These are phyloP conservation scores for Thalassophryne amazonica DNA, from an alignment of 2,797 vertebrate genomes.

Conservation along the genomic window DNA sequence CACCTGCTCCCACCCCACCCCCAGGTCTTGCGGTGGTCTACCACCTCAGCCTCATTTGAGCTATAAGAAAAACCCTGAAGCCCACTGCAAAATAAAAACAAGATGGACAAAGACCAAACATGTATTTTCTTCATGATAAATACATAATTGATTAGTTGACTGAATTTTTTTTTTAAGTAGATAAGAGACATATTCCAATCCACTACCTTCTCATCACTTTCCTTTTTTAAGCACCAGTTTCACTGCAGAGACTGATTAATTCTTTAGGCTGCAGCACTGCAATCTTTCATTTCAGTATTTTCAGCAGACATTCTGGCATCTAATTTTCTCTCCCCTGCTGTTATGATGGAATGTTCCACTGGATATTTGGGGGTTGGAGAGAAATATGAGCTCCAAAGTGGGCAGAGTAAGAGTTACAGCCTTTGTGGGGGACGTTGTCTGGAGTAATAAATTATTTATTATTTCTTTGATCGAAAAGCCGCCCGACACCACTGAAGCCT, in stretches of 20 bases:
- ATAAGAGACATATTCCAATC: too few species aligned
- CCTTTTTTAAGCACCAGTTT: conserved; percentile 13
- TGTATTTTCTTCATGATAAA: too few species aligned
- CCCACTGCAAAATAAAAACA: too few species aligned
- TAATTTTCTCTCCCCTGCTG: conserved; percentile 28
- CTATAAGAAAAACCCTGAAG: too few species aligned
- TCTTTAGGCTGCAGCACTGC: background rate
- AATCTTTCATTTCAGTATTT: conserved; percentile 16
- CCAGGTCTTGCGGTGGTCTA: too few species aligned
- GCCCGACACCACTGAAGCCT: conserved; percentile 30
- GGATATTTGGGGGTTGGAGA: conserved; percentile 1
- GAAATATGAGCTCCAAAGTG: background rate
- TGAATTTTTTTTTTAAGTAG: too few species aligned
- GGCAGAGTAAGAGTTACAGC: conserved; percentile 8
- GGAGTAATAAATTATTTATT: conserved; percentile 55
- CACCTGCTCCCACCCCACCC: too few species aligned
- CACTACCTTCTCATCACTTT: conserved; percentile 4
- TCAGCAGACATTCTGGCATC: conserved; percentile 29
- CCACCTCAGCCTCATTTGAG: too few species aligned
- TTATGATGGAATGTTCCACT: conserved; percentile 35
- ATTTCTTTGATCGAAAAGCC: conserved; percentile 51
- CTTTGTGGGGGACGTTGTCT: conserved; percentile 50
- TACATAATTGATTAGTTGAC: too few species aligned
- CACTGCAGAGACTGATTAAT: conserved; percentile 17
- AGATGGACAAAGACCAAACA: too few species aligned